Evolutionary conservation across 1,140 invertebrate genomes (phyloP).

Genomic region (Lasioglossum baleicum): DNA sequence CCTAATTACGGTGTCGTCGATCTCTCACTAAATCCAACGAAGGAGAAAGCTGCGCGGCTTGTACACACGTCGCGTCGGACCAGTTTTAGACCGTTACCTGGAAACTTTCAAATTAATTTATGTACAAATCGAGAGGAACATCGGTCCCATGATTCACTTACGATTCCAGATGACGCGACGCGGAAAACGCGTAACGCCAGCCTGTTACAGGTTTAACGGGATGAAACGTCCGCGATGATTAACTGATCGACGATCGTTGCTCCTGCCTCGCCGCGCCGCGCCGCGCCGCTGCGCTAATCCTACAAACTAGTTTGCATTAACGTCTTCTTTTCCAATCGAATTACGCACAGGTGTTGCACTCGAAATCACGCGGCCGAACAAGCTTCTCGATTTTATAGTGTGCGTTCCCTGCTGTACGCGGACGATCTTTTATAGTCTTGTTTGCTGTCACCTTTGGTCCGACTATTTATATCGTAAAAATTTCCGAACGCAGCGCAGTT

Average conservation of each 20-base stretch:
- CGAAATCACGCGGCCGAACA: no score
- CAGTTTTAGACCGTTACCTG: constrained; percentile 31
- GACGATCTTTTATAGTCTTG: no score
- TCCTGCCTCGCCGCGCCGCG: not conserved
- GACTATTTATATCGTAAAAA: no score
- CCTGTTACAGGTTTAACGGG: not conserved
- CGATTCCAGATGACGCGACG: not conserved
- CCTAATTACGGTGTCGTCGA: constrained; percentile 50
- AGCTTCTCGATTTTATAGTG: no score
- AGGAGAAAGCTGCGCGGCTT: constrained; percentile 53
- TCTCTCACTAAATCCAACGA: constrained; percentile 58
- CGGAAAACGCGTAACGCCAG: not conserved
- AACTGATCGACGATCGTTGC: not conserved
- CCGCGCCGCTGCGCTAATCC: not conserved
- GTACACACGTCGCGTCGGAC: constrained; percentile 23
- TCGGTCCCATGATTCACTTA: constrained; percentile 7
- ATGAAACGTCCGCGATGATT: not conserved
- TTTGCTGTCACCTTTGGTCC: no score
- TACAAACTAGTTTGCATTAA: not conserved
- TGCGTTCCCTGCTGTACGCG: no score
- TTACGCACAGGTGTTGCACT: not conserved
- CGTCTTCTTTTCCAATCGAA: not conserved
- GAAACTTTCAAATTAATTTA: constrained; percentile 56
- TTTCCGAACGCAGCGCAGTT: not conserved
- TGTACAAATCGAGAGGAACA: not conserved